phyloP scores from a whole-genome alignment of 2,113 vertebrate genomes.

The Strix aluco region DNA sequence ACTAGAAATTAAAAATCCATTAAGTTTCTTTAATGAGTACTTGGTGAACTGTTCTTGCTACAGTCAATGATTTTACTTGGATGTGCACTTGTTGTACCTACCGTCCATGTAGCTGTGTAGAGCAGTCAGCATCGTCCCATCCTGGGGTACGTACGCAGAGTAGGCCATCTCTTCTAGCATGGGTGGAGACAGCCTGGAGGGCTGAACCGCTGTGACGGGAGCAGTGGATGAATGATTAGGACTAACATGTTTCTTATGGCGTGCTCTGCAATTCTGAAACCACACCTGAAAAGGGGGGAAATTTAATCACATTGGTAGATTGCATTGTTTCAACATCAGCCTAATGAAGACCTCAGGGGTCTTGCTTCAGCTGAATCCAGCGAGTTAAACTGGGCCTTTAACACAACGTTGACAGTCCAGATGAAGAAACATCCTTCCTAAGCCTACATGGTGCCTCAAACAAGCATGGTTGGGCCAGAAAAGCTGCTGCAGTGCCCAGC shows the following conservation, averaged over 20 bases:
- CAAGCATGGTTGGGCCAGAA: neutral
- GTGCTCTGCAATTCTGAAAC: slow-evolving; percentile 97
- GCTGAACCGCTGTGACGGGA: slow-evolving; percentile 81
- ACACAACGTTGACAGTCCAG: neutral
- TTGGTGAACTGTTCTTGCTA: neutral
- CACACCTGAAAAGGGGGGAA: slow-evolving; percentile 81
- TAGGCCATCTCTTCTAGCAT: slow-evolving; percentile 91
- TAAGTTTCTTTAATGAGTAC: neutral
- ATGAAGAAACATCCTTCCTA: neutral
- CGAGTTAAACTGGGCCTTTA: neutral
- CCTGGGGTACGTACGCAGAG: slow-evolving; percentile 84
- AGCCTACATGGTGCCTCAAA: neutral
- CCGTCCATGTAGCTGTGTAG: slow-evolving; percentile 93
- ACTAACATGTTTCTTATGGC: slow-evolving; percentile 95
- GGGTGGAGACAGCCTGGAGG: slow-evolving; percentile 85
- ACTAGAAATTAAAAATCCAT: neutral
- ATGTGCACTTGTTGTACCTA: slow-evolving; percentile 65
- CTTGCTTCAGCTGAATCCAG: neutral
- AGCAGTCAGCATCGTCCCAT: slow-evolving; percentile 88
- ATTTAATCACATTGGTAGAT: neutral
- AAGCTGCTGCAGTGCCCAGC: neutral
- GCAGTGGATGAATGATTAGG: slow-evolving; percentile 85
- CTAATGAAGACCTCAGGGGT: neutral
- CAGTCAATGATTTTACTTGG: neutral
- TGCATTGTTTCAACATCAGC: neutral